Conservation (phyloP, 2,888 invertebrate species). For the Sarcophaga subvicina region DNA sequence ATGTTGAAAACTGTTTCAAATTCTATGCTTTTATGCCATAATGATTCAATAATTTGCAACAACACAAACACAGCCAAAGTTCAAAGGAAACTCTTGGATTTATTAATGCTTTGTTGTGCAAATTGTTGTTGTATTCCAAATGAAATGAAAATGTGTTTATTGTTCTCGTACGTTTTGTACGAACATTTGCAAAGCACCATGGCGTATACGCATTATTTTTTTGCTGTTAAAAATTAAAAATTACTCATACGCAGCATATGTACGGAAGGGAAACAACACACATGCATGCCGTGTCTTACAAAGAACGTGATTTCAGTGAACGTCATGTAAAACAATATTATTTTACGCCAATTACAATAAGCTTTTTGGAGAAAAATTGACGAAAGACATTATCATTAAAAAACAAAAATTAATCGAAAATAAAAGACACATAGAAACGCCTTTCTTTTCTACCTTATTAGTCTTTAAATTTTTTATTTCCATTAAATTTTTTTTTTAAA, state of each 20-base stretch:
- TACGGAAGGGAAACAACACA: too few species aligned
- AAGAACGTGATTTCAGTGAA: slow-evolving; percentile 27
- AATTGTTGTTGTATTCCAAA: too few species aligned
- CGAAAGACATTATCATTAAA: not conserved
- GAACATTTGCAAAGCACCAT: not conserved
- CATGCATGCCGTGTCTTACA: not conserved
- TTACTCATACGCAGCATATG: slow-evolving; percentile 35
- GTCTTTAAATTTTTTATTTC: too few species aligned
- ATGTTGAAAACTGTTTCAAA: too few species aligned
- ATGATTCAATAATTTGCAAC: too few species aligned
- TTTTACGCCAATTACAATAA: slow-evolving; percentile 42
- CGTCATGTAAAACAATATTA: slow-evolving; percentile 1
- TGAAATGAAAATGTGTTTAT: too few species aligned
- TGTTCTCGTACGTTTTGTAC: not conserved
- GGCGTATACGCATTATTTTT: slow-evolving; percentile 19
- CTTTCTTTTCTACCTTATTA: too few species aligned
- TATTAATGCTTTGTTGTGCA: too few species aligned
- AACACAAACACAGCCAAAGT: too few species aligned
- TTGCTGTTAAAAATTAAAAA: slow-evolving; percentile 23
- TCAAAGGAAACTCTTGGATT: too few species aligned
- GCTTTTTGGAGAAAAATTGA: not conserved
- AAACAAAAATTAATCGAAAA: not conserved
- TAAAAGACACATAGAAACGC: not conserved
- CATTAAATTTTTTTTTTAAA: too few species aligned
- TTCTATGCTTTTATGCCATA: too few species aligned